These are phyloP conservation scores for Hermetia illucens DNA, from an alignment of 1,140 invertebrate species.

Conservation along the genomic window DNA sequence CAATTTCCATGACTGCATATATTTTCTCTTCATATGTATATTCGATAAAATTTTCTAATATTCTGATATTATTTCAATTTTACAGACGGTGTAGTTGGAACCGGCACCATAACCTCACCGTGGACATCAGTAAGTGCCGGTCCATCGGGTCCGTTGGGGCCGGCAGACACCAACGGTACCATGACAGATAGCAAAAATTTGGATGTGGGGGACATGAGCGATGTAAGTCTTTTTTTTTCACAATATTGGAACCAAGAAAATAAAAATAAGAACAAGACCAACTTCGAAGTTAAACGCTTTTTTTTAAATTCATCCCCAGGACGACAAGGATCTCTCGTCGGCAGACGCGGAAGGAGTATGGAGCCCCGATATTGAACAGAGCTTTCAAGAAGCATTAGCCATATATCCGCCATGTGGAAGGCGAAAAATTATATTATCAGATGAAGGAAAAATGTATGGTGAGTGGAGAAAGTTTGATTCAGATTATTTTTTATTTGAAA, in stretches of 20 bases:
- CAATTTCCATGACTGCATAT: too few species aligned
- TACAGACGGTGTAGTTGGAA: constrained; percentile 54
- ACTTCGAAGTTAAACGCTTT: constrained; percentile 9
- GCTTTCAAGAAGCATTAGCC: constrained; percentile 98
- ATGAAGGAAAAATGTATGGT: constrained; percentile 99
- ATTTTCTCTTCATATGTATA: too few species aligned
- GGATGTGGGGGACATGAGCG: constrained; percentile 70
- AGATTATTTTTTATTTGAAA: constrained; percentile 9
- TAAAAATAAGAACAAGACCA: constrained; percentile 5
- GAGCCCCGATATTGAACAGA: constrained; percentile 99
- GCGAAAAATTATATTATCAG: constrained; percentile 97
- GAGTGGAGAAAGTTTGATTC: constrained; percentile 38
- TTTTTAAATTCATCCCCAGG: constrained; percentile 35
- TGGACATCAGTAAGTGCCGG: constrained; percentile 49
- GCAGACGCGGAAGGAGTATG: constrained; percentile 98
- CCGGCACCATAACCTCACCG: constrained; percentile 76
- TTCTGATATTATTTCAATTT: constrained; percentile 16
- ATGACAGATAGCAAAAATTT: constrained; percentile 68
- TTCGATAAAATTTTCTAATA: too few species aligned
- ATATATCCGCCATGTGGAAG: constrained; percentile 99
- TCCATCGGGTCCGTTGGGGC: constrained; percentile 47
- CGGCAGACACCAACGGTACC: constrained; percentile 56
- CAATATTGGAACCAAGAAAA: too few species aligned
- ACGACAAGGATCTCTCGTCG: constrained; percentile 77
- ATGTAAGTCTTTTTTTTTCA: constrained; percentile 35